Evolutionary conservation across 37 sponge, comb jelly and placozoan species (phyloP).

Genomic region (Cladorhizidae sp.): DNA sequence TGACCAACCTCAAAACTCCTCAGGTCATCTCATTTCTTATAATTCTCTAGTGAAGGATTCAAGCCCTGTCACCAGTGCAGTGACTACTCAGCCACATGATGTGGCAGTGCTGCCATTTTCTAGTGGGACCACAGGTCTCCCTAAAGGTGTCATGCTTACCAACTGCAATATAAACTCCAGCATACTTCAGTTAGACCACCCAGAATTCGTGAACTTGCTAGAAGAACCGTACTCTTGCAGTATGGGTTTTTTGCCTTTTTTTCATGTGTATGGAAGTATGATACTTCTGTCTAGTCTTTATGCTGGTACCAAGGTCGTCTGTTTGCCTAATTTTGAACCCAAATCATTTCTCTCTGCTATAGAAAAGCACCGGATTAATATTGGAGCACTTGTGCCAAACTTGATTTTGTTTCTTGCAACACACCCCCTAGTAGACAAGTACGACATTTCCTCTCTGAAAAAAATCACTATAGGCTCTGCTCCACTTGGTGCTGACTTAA

Average conservation of each 20-base stretch:
- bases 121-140: slow-evolving; percentile 94
- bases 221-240: no score
- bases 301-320: slow-evolving; percentile 56
- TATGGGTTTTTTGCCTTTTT: no score
- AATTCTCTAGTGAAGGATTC: slow-evolving; percentile 38
- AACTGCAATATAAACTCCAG: no score
- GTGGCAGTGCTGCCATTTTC: slow-evolving; percentile 77
- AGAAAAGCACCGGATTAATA: slow-evolving; percentile 37
- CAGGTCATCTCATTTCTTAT: slow-evolving; percentile 25
- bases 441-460: slow-evolving; percentile 66
- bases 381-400: slow-evolving; percentile 77
- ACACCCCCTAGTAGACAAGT: slow-evolving; percentile 76
- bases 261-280: slow-evolving; percentile 84
- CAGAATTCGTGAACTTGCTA: no score
- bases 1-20: background rate
- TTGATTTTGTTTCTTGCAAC: slow-evolving; percentile 85
- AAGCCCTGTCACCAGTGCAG: slow-evolving; percentile 48
- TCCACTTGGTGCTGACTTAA: slow-evolving; percentile 79
- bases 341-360: no score
- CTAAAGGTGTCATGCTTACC: no score
- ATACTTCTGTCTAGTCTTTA: slow-evolving; percentile 44
- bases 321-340: no score
- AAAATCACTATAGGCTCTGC: slow-evolving; percentile 80
- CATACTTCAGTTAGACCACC: no score
- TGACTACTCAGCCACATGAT: slow-evolving; percentile 41